Evolutionary conservation across 2,797 vertebrate genomes (phyloP).

Genomic region (Crypturellus tataupa): DNA sequence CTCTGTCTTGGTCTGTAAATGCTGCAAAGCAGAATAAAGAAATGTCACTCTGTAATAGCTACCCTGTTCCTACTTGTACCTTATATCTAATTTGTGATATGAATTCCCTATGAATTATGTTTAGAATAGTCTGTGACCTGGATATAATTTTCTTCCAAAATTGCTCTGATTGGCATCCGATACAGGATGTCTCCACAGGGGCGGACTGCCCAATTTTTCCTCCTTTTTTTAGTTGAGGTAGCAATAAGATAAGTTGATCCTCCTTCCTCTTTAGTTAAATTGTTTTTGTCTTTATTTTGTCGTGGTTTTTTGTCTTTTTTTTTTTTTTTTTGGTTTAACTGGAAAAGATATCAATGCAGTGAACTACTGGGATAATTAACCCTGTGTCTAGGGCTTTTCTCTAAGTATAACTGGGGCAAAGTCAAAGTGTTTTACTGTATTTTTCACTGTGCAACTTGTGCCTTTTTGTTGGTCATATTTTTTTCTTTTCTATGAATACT

Average conservation of each 20-base stretch:
- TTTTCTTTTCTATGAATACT: not conserved
- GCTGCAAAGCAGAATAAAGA: not conserved
- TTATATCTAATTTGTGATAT: not conserved
- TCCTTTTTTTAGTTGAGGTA: not conserved
- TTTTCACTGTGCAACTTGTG: not conserved
- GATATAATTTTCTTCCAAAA: not conserved
- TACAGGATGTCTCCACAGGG: not conserved
- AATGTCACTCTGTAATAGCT: not conserved
- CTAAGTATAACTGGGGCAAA: not conserved
- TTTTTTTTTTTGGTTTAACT: not conserved
- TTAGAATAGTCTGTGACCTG: not conserved
- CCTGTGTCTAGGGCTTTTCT: not conserved
- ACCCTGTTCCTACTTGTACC: not conserved
- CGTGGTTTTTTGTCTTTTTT: too few relatives aligned
- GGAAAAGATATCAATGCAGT: not conserved
- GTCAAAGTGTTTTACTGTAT: constrained; percentile 1
- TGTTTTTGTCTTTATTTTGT: not conserved
- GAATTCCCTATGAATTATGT: not conserved
- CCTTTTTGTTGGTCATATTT: not conserved
- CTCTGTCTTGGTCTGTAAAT: not conserved
- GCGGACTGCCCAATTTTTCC: not conserved
- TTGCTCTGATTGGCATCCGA: not conserved
- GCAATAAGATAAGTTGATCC: not conserved
- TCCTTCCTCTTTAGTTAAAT: not conserved
- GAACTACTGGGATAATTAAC: not conserved